A percentile compares a stretch with the other conserved stretches of the same genome.
These are phyloP conservation scores for Lycaena phlaeas DNA, from an alignment of 2,888 invertebrate species.

Conservation along the genomic window DNA sequence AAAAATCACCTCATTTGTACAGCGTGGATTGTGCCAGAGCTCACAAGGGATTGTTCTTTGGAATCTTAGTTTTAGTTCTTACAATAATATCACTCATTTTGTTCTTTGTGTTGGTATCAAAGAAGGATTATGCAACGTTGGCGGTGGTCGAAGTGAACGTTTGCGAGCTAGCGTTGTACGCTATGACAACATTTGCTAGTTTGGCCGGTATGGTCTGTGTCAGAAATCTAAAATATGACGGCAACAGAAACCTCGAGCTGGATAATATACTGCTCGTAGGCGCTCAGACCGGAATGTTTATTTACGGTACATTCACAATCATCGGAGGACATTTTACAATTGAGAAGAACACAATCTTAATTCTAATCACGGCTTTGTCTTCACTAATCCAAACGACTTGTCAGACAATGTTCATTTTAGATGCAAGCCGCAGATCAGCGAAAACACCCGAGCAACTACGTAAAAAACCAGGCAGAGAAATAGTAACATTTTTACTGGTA, in stretches of 20 bases:
- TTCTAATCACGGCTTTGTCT: constrained; percentile 87
- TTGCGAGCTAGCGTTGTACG: constrained; percentile 89
- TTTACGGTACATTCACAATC: constrained; percentile 94
- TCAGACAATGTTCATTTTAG: constrained; percentile 92
- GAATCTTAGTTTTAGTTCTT: constrained; percentile 88
- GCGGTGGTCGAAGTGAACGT: constrained; percentile 93
- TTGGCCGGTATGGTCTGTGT: constrained; percentile 91
- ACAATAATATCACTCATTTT: constrained; percentile 93
- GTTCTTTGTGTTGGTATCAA: constrained; percentile 90
- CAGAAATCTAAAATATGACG: constrained; percentile 87
- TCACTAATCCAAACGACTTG: constrained; percentile 91
- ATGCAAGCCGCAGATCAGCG: constrained; percentile 89
- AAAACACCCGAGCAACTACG: constrained; percentile 86
- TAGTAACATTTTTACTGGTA: constrained; percentile 92
- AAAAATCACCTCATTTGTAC: constrained; percentile 90
- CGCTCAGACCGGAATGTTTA: constrained; percentile 94
- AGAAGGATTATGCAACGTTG: constrained; percentile 83
- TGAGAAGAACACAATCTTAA: constrained; percentile 84
- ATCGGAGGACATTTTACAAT: constrained; percentile 93
- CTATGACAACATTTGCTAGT: constrained; percentile 88
- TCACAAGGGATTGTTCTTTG: constrained; percentile 93
- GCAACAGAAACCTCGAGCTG: constrained; percentile 84
- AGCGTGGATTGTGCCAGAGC: constrained; percentile 95
- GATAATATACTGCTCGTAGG: constrained; percentile 94
- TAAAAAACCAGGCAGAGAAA: constrained; percentile 92